Evolutionary conservation across 2,797 vertebrate genomes (phyloP), one percentile per base, ranked within the genome.

Genomic region (Hyperoplus immaculatus): DNA sequence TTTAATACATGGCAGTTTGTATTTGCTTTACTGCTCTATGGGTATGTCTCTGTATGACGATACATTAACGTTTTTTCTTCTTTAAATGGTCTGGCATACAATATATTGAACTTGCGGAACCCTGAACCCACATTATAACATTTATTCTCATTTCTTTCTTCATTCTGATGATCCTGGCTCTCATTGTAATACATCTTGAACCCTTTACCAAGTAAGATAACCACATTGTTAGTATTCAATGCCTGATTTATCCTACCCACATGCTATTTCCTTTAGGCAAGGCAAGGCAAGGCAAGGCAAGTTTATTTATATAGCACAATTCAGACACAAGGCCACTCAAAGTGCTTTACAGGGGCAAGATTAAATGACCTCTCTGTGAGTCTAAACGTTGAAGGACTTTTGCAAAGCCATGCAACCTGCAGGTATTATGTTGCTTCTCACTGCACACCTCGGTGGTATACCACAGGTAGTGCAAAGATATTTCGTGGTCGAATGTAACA

Each of bases 11-110:
- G 15, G 46, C 1, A 0, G 50, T 63, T 76, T 64, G 14, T 63
- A 29, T 69, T 78, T 60, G 50, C 58, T 79, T 56, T 39, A 6
- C 50, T 67, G 41, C 29, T 66, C 14, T 76, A 59, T 59, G 54
- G 79, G 51, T 50, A 66, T 62, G 4, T 16, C 14, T 47, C 50
- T 43, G 49, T 57, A 60, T 71, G 4, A 6, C 41, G 16, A 14
- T 47, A 54, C 51, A 6, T 50, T 39, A 55, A 38, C n/a, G 46
- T n/a, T 70, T 58, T 45, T 39, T n/a, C 57, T 43, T 21, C 43
- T 65, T 39, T 77, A 60, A 69, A 82, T 43, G 11, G 66, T 49
- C n/a, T 46, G 7, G 42, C 39, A 60, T 75, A 36, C 66, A 64
- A 63, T 2, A 5, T 14, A 29, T 45, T 59, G 59, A 67, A 71